Base-by-base conservation (phyloP, 2,797 vertebrate species). In the Carduelis carduelis region DNA sequence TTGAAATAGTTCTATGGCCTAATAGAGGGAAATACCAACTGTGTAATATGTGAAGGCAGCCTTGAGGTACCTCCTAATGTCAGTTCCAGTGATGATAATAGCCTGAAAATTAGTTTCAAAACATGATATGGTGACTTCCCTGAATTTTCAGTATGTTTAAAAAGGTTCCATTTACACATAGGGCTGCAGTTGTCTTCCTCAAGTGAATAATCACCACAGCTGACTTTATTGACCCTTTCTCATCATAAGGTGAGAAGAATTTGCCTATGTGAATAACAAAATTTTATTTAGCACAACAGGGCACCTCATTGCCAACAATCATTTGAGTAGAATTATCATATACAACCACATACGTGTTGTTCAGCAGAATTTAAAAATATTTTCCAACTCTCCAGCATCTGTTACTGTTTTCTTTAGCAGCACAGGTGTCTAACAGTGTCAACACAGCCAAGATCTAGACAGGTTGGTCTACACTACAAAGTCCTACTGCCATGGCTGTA, bases 371-470 rank as follows among this genome's bases (percentile, higher is more conserved):
- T 91, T 94, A 14, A 87, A 83, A 95, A 70, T 89, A 84, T 80
- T 97, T 90, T 71, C 52, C 39, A 63, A n/a, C 56, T 96, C 70
- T 90, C 44, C 74, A 71, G 86, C 90, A 92, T 94, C 85, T 94
- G 94, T 90, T 96, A 79, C 86, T 90, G 74, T 84, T 92, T 95
- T 76, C 87, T 77, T 82, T 82, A 83, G 52, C 74, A 91, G 66
- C 74, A 70, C 86, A 97, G 91, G 94, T 95, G 70, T 68, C 11
- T 86, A 87, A 55, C 77, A 84, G 46, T 93, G 93, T 95, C 86
- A 84, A 35, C 60, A 59, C 47, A 20, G 64, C 11, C 7, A 71
- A 87, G 75, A 92, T 87, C 71, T 81, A 89, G 95, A 89, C 87
- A 92, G 83, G 86, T 85, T 84, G 90, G 80, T 82, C 94, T 93